Conservation (phyloP, 1,140 invertebrate genomes). For the Meloidogyne chitwoodi region DNA sequence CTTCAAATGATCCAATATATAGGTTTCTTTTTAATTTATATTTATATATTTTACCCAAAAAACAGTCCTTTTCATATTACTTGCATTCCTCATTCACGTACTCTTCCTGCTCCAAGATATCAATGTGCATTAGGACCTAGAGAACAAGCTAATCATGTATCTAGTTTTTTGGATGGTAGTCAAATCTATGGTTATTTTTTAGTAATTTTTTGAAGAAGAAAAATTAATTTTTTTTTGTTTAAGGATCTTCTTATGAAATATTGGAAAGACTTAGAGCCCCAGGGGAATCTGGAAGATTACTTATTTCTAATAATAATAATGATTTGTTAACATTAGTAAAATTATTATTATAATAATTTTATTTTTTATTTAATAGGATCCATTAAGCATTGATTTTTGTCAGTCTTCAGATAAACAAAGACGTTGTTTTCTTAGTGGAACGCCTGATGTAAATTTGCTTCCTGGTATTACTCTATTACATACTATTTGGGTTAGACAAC, state of each 20-base stretch:
- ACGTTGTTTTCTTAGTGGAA: constrained; percentile 61
- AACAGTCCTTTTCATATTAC: constrained; percentile 22
- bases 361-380: constrained; percentile 13
- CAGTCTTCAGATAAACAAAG: constrained; percentile 23
- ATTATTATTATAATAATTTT: background rate
- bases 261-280: constrained; percentile 16
- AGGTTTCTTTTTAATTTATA: constrained; percentile 1
- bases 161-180: constrained; percentile 80
- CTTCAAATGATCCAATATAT: constrained; percentile 43
- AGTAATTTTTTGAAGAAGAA: constrained; percentile 63
- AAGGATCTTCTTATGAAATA: constrained; percentile 20
- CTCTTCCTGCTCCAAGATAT: constrained; percentile 45
- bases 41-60: background rate
- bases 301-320: constrained; percentile 19
- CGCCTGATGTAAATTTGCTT: constrained; percentile 80
- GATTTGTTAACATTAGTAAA: constrained; percentile 17
- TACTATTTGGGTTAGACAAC: constrained; percentile 78
- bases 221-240: constrained; percentile 38
- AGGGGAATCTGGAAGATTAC: constrained; percentile 18
- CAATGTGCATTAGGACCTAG: constrained; percentile 69
- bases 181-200: constrained; percentile 73
- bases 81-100: constrained; percentile 51
- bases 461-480: constrained; percentile 80
- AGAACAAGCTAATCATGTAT: constrained; percentile 88
- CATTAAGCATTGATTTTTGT: constrained; percentile 27